Evolutionary conservation across 2,113 vertebrate genomes (phyloP).

Genomic region (Phasianus colchicus): DNA sequence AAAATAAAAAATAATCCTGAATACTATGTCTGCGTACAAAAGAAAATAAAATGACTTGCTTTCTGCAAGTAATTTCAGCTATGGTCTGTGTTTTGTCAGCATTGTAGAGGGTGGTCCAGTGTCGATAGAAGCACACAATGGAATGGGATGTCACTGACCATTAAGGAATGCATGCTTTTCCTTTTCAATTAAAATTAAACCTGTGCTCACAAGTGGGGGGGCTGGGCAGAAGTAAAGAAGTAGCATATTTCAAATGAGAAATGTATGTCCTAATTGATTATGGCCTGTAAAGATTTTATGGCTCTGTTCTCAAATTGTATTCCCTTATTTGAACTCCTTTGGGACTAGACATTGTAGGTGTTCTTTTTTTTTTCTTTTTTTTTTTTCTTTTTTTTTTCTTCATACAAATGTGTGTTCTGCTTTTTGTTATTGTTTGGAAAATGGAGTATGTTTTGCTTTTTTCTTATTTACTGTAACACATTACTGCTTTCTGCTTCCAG

Average conservation of each 20-base stretch:
- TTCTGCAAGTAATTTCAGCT: neutral
- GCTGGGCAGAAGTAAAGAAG: neutral
- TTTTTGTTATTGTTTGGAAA: neutral
- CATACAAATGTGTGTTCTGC: neutral
- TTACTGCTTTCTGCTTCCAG: constrained; percentile 29
- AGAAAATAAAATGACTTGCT: neutral
- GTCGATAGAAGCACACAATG: neutral
- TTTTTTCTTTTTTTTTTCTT: constrained; percentile 13
- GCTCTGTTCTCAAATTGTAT: neutral
- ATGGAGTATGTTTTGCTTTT: neutral
- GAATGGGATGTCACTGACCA: neutral
- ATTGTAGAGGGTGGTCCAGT: neutral
- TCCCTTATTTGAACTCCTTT: neutral
- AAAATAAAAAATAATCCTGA: neutral
- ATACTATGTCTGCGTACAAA: neutral
- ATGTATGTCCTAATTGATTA: neutral
- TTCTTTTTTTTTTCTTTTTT: neutral
- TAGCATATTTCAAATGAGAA: neutral
- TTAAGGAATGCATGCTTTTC: neutral
- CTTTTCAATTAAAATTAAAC: constrained; percentile 28
- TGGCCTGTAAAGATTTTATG: neutral
- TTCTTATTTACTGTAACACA: neutral
- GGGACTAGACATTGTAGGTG: neutral
- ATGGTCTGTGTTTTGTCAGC: constrained; percentile 13
- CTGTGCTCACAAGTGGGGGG: neutral